Base-by-base conservation (phyloP, 2,113 vertebrate genomes). In the Spea multiplicata region DNA sequence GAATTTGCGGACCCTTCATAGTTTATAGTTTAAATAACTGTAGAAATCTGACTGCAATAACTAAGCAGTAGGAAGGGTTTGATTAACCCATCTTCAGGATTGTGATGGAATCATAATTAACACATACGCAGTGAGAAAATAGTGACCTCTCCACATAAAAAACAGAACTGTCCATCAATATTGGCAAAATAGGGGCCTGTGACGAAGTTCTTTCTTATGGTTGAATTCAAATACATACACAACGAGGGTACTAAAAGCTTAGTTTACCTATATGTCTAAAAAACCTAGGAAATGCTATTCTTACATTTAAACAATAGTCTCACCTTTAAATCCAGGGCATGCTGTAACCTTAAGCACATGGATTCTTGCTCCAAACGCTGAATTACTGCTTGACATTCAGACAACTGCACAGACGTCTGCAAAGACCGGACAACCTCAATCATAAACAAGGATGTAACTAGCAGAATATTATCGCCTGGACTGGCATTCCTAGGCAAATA, bases 331-430 rank as follows among this genome's bases (percentile, higher is more conserved):
- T 94, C 90, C 82, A 96, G 83, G 30, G 91, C 85, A 48, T 94
- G 95, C 8, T 93, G 93, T 68, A 97, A 90, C 75, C 94, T 94
- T 52, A 94, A 86, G 17, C 84, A 85, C 78, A 90, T 86, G 0
- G 88, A 89, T 48, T 95, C 91, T 83, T 97, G 94, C 3, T 96
- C 90, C 80, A 92, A 92, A 62, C 86, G 88, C 81, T 96, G 95
- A 84, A 95, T 90, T 76, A 93, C 89, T 76, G 92, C 89, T 83
- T 94, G 95, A 82, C 94, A 94, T 84, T 94, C 92, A 70, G 92
- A 87, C 86, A 97, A 93, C 77, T 92, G 92, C 86, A 92, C 83
- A 8, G 89, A 92, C 73, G 94, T 92, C 95, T 97, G 86, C 14
- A 78, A 85, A n/a, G 52, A 72, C 6, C 53, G 52, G 5, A 50